Base-by-base conservation (phyloP, 2,888 invertebrate species). In the Lysandra bellargus region DNA sequence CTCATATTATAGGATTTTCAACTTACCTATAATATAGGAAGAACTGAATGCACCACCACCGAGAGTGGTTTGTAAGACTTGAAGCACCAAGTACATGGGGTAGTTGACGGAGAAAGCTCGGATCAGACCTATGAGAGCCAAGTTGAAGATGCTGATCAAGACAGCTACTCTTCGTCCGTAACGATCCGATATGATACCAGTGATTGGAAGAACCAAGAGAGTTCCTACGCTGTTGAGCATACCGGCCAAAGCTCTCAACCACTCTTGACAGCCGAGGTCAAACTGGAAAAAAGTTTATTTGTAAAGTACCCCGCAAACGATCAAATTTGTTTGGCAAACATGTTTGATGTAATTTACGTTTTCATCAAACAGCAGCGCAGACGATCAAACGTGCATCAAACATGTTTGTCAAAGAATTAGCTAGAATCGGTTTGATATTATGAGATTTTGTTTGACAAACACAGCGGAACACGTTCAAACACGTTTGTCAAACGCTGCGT, bases 171-270 rank as follows among this genome's bases (percentile, higher is more conserved):
- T 90, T 44, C 96, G 89, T 1, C 96, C 96, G 81, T 90, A 95
- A 73, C 92, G 95, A 87, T 97, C 97, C 0, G 97, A 97, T 60
- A 97, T 84, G 82, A 95, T 95, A 40, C 97, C 97, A 0, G 96
- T 95, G 80, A 97, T 89, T 1, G 96, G 96, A 80, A 97, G 91
- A 9, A 96, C 96, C 79, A 97, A 89, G 81, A 97, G 95, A 78
- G 96, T 96, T 2, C 97, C 97, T 74, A 96, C 89, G 84, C 96
- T 97, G 88, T 95, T 96, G 1, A 97, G 90, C 2, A 97, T 97
- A 2, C 97, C 97, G 4, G 97, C 96, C 82, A 97, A 86, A 0
- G 96, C 95, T 76, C 97, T 91, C 84, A 96, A 95, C 97, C 97
- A 97, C 81, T 96, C 95, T 80, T 95, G 94, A 83, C 97, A 97